Evolutionary conservation across 2,888 invertebrate species (phyloP), one percentile per base, ranked within the genome.

Genomic region (Drosophila multiciliata): DNA sequence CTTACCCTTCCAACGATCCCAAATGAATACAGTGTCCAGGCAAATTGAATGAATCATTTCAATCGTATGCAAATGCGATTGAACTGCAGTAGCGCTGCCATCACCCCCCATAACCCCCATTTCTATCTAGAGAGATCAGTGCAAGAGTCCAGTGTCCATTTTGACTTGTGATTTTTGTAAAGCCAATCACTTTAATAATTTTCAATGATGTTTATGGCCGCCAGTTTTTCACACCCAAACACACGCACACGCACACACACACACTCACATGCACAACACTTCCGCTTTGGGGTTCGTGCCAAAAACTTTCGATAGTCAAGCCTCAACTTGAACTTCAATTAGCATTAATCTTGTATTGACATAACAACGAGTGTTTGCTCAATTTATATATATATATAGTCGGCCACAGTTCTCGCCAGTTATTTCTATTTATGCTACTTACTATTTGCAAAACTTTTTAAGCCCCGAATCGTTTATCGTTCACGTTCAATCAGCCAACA

Each of bases 11-110:
- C n/a, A 50, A 23, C 38, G 52, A 53, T 59, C 38, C 65, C 76
- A 68, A 69, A 75, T 71, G 68, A 73, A 68, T 78, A 55, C 61
- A 63, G 71, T 50, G 61, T 57, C 48, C 52, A 49, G 75, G 62
- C 61, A 76, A 81, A 83, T 87, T 71, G 73, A 83, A 83, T 78
- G 78, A 79, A 73, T 81, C 81, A 81, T 73, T 77, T 66, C 67
- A 70, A 69, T 78, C 81, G 81, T 65, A 82, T 83, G 83, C 81
- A 82, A 82, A 86, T 82, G 72, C 67, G 80, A 80, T 84, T 87
- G 78, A 81, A 84, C 66, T 87, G 78, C 75, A 82, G 42, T 38
- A 49, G 45, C 4, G 0, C 11, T 17, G 33, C 0, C 17, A 15
- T 9, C 8, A 9, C 15, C 3, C n/a, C 12, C 17, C 11, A 40